Evolutionary conservation across 2,113 vertebrate genomes (phyloP).

Genomic region (Ivindomyrus marchei): DNA sequence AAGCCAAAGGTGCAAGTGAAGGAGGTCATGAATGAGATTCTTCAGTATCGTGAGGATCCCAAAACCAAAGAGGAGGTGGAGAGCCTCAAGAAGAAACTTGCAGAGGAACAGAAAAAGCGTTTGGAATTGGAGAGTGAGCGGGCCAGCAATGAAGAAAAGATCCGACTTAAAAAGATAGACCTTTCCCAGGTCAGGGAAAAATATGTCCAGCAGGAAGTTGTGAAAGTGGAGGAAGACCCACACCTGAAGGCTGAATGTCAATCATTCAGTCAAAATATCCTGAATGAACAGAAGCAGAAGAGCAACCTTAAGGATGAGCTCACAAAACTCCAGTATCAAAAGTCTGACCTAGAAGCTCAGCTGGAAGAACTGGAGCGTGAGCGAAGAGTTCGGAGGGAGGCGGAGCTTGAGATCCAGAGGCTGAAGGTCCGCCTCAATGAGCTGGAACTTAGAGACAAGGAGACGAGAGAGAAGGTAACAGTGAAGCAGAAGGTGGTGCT

Average conservation of each 20-base stretch:
- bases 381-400: conserved; percentile 75
- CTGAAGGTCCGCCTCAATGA: conserved; percentile 70
- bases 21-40: conserved; percentile 86
- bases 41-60: conserved; percentile 87
- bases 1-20: conserved; percentile 86
- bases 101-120: conserved; percentile 82
- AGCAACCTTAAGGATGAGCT: conserved; percentile 74
- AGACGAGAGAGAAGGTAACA: conserved; percentile 83
- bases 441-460: conserved; percentile 74
- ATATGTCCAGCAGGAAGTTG: conserved; percentile 83
- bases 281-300: conserved; percentile 76
- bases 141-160: conserved; percentile 71
- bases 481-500: conserved; percentile 91
- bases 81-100: conserved; percentile 68
- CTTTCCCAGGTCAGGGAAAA: conserved; percentile 81
- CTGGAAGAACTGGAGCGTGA: conserved; percentile 84
- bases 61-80: conserved; percentile 87
- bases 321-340: conserved; percentile 69
- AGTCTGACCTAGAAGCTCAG: conserved; percentile 78
- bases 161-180: conserved; percentile 76
- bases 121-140: conserved; percentile 78
- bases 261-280: conserved; percentile 72
- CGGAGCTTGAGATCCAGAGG: conserved; percentile 85
- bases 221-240: conserved; percentile 81
- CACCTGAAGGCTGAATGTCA: conserved; percentile 73